These are phyloP conservation scores for Rhombomys opimus DNA, from an alignment of 2,113 vertebrate species.

Conservation along the genomic window DNA sequence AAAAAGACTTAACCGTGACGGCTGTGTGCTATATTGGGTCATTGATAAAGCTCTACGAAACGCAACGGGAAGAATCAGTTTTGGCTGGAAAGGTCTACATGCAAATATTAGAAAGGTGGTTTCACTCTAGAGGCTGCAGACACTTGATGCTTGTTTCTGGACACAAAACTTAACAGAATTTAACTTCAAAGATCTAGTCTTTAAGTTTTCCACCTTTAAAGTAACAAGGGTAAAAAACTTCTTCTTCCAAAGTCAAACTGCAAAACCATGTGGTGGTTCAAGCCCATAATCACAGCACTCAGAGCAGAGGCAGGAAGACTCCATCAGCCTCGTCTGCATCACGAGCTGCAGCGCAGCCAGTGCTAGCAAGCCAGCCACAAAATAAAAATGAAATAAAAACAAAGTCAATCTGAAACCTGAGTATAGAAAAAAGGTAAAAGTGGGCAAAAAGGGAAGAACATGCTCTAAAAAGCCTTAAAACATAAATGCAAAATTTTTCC, in stretches of 20 bases:
- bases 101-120: constrained; percentile 13
- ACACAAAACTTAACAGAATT: constrained; percentile 55
- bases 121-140: neutral
- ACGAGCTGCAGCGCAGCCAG: neutral
- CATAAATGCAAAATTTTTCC: constrained; percentile 42
- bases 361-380: neutral
- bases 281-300: neutral
- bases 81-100: constrained; percentile 5
- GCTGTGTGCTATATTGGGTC: neutral
- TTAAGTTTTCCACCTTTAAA: constrained; percentile 48
- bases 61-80: constrained; percentile 21
- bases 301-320: neutral
- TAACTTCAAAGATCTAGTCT: constrained; percentile 27
- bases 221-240: constrained; percentile 8
- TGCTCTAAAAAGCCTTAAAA: constrained; percentile 40
- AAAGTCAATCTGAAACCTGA: neutral
- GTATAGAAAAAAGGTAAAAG: neutral
- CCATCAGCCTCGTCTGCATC: neutral
- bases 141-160: constrained; percentile 15
- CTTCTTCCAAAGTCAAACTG: neutral
- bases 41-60: constrained; percentile 36
- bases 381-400: neutral
- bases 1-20: constrained; percentile 14
- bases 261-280: neutral
- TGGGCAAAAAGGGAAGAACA: neutral